Base-by-base conservation (phyloP, 2,113 vertebrate species). In the Scalopus aquaticus region DNA sequence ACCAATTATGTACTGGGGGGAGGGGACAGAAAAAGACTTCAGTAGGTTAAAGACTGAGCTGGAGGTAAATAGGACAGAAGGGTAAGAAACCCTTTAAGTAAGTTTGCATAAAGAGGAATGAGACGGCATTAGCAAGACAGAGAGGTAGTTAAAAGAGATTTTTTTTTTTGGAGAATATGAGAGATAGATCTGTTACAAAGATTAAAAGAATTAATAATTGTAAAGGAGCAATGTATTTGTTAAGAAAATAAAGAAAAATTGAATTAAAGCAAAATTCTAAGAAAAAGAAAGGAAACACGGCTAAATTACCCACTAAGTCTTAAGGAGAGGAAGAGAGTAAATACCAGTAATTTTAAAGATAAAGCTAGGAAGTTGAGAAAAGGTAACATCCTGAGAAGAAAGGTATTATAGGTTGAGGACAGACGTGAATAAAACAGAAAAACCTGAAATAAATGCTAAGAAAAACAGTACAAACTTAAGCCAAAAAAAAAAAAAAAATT, bases 391-490 rank as follows among this genome's bases (percentile, higher is more conserved):
- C 24, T 28, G 10, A 95, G 70, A 37, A 93, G n/a, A 44, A 39
- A 20, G 16, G 4, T 39, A 30, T 42, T 16, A 17, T 1, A 85
- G 6, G 9, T 9, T 73, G 16, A 9, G 49, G 3, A 90, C 64
- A 74, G 44, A 88, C 24, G 37, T 56, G 9, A 44, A 65, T 19
- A 85, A 42, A 54, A 94, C 17, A 78, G 60, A 9, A 85, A 80
- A 85, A 70, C 49, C 12, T 64, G 35, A 39, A 88, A 94, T 26
- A 74, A 1, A 35, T 44, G 51, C 54, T 90, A 39, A 93, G 35
- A 80, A 76, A 92, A 92, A 94, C 37, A 86, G 39, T 90, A 67
- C 17, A 74, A 78, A 91, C 22, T 67, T 56, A 77, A 93, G n/a
- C 13, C 32, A 82, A 84, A 80, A 20, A 86, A 65, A 15, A 69